Evolutionary conservation across 2,797 vertebrate genomes (phyloP), one percentile per base, ranked within the genome.

Genomic region (Varecia variegata): DNA sequence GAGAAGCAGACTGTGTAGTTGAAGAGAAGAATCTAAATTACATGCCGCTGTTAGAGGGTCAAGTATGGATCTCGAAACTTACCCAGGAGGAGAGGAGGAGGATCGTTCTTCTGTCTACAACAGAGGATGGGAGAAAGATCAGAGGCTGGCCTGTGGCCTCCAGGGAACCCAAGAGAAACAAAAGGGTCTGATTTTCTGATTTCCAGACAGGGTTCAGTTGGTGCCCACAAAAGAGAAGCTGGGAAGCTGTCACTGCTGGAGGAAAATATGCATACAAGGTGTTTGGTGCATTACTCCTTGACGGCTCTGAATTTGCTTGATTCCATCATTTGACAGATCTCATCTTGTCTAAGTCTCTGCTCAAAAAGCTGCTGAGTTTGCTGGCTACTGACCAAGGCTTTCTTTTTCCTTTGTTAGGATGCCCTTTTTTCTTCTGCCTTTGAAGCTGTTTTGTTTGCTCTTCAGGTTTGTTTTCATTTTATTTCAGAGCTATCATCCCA

Each of bases 381-480:
- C 89, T 12, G 60, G 54, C 81, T 62, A 23, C 93, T n/a, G 56
- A 43, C 74, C 0, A 0, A 90, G 81, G 79, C 84, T 50, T n/a
- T 90, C 54, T 86, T 84, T 83, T 50, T 38, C 88, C 54, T 86
- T 84, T 83, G 27, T 38, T 10, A 21, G 45, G 5, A 8, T 5
- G 15, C 65, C 84, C 84, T 68, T 86, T 93, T 79, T 71, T 87
- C 76, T 95, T 62, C 76, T 45, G 80, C 79, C 92, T 97, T 92
- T 92, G 90, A 95, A 87, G 81, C 47, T 50, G 52, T 88, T 95
- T 85, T 92, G 56, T 94, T 95, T 67, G 2, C 38, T 88, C 91
- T 96, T 87, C 79, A 82, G 30, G 93, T 88, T 92, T 96, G 86
- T 87, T 94, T 96, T 73, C 62, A 71, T 92, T 94, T 95, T 92